Conservation (phyloP, 2,797 vertebrate species). For the Prionace glauca region DNA sequence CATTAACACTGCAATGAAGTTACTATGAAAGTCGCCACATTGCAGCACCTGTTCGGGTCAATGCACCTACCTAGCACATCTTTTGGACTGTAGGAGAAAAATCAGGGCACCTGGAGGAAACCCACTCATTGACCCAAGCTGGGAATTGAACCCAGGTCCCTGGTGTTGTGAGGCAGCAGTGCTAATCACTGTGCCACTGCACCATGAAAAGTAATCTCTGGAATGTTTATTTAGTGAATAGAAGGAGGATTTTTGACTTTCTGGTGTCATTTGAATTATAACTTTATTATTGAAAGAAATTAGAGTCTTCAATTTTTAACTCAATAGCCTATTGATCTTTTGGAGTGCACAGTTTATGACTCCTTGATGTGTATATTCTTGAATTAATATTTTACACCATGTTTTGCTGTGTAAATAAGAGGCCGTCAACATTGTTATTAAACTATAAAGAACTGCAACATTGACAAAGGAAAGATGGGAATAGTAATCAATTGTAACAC, state of each 20-base stretch:
- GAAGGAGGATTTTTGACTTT: neutral
- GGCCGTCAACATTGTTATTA: neutral
- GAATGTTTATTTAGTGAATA: neutral
- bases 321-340: slow-evolving; percentile 15
- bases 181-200: too few relatives aligned
- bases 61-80: too few relatives aligned
- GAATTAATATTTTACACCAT: neutral
- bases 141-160: too few relatives aligned
- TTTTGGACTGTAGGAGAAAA: too few relatives aligned
- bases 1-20: too few relatives aligned
- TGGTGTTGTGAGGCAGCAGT: too few relatives aligned
- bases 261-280: neutral
- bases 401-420: neutral
- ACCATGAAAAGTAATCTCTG: neutral
- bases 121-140: too few relatives aligned
- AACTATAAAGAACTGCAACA: slow-evolving; percentile 11
- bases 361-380: neutral
- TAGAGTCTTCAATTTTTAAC: slow-evolving; percentile 7
- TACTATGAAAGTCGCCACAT: too few relatives aligned
- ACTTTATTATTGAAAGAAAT: slow-evolving; percentile 19
- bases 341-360: neutral
- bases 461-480: neutral
- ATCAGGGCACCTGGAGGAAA: too few relatives aligned
- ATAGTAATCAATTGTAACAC: neutral
- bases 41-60: too few relatives aligned